Evolutionary conservation across 2,888 invertebrate species (phyloP), one percentile per base, ranked within the genome.

Genomic region (Tholera decimalis): DNA sequence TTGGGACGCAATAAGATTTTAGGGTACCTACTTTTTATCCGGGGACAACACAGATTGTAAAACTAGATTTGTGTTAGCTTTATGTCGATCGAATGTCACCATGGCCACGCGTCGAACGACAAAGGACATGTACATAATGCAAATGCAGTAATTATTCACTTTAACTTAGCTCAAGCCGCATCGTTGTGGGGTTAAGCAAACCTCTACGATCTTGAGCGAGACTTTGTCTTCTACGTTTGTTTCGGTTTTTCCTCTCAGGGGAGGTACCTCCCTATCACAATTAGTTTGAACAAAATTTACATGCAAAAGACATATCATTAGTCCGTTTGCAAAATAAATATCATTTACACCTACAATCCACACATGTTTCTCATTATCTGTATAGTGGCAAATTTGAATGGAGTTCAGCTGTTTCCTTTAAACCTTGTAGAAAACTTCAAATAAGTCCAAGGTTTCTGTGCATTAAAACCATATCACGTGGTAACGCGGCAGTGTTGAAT

Each of bases 381-480:
- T 15, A 15, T 35, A 35, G 15, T 3, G 15, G 15, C 35, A 3
- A 39, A 39, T 39, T 3, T 20, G 3, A 5, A 35, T 37, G 7
- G 24, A n/a, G n/a, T 33, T 22, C 18, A 28, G 20, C 2, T 56
- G 7, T 44, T 37, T 9, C 13, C 18, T 5, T 37, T 50, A 13
- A 37, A 30, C 49, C 37, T 57, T 39, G 20, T 35, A 24, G 9
- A 2, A 22, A 4, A 35, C 15, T 35, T 35, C 15, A 35, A 35
- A 35, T 35, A 35, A 44, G 7, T n/a, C 22, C 68, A 66, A 59
- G 59, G 59, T 50, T 66, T 50, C 24, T 37, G 28, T 43, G 30
- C 11, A 44, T 63, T 43, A 37, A 62, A 62, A 49, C 26, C 2
- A 22, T 61, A 50, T 58, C 60, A 63, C 51, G 56, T 56, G 56